Conservation (phyloP, 2,113 vertebrate species). For the Clarias macrocephalus region DNA sequence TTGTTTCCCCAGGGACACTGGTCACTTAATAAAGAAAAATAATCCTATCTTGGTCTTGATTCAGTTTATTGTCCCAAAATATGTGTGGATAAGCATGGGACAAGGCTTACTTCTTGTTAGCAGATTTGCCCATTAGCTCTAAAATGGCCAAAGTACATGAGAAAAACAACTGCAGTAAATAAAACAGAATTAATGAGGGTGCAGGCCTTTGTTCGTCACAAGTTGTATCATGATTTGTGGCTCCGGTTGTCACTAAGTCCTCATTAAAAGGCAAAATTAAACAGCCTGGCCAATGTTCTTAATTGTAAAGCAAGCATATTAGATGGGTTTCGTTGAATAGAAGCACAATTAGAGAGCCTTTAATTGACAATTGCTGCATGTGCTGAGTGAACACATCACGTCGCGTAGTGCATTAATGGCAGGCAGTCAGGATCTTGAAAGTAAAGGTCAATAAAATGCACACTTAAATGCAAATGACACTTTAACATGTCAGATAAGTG, state of each 20-base stretch:
- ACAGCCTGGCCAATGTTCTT: slow-evolving; percentile 85
- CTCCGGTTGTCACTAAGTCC: slow-evolving; percentile 81
- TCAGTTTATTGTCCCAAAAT: slow-evolving; percentile 79
- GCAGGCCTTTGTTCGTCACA: slow-evolving; percentile 75
- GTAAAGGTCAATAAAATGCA: slow-evolving; percentile 68
- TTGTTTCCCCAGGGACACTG: slow-evolving; percentile 85
- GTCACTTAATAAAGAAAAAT: slow-evolving; percentile 99
- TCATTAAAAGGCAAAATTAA: slow-evolving; percentile 86
- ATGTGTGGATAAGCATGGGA: slow-evolving; percentile 62
- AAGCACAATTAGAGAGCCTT: slow-evolving; percentile 76
- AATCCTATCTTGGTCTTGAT: slow-evolving; percentile 87
- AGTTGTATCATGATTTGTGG: slow-evolving; percentile 87
- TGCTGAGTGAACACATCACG: slow-evolving; percentile 89
- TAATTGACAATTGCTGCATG: slow-evolving; percentile 80
- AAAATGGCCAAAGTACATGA: slow-evolving; percentile 59
- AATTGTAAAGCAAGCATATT: slow-evolving; percentile 77
- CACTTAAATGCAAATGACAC: slow-evolving; percentile 73
- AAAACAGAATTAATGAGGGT: slow-evolving; percentile 72
- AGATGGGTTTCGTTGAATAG: slow-evolving; percentile 66
- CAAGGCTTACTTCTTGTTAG: slow-evolving; percentile 73
- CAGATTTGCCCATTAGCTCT: slow-evolving; percentile 60
- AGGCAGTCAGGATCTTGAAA: slow-evolving; percentile 78
- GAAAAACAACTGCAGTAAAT: slow-evolving; percentile 72
- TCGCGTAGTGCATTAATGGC: slow-evolving; percentile 80
- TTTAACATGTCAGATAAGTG: slow-evolving; percentile 51